Conservation (phyloP, 2,113 vertebrate genomes). For the Lota lota region DNA sequence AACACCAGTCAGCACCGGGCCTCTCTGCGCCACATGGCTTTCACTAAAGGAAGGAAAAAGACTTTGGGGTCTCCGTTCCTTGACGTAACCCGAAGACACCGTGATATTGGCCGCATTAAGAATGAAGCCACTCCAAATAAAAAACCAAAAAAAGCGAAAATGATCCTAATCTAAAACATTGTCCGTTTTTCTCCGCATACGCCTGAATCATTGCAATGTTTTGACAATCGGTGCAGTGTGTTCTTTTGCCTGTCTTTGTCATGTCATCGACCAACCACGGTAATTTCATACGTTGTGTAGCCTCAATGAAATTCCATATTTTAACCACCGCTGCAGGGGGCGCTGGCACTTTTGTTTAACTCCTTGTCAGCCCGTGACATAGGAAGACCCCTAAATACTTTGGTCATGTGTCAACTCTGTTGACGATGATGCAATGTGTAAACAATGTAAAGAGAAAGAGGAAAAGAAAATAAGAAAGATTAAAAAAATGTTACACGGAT, state of each 20-base stretch:
- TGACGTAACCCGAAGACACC: constrained; percentile 22
- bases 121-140: constrained; percentile 29
- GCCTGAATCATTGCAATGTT: constrained; percentile 5
- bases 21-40: neutral
- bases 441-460: too few relatives aligned
- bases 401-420: too few relatives aligned
- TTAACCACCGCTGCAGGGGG: neutral
- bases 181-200: constrained; percentile 3
- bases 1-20: neutral
- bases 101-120: constrained; percentile 23
- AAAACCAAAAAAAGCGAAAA: neutral
- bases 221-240: constrained; percentile 8
- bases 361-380: too few relatives aligned
- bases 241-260: constrained; percentile 27
- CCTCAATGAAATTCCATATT: constrained; percentile 17
- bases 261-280: constrained; percentile 25
- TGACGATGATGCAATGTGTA: too few relatives aligned
- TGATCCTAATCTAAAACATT: constrained; percentile 25
- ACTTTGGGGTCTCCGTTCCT: constrained; percentile 3
- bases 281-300: constrained; percentile 29
- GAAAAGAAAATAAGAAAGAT: too few relatives aligned
- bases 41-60: constrained; percentile 15
- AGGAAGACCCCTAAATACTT: too few relatives aligned
- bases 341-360: too few relatives aligned
- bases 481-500: too few relatives aligned